These are phyloP conservation scores for Sarcophaga subvicina DNA, from an alignment of 2,888 invertebrate species.

Conservation along the genomic window DNA sequence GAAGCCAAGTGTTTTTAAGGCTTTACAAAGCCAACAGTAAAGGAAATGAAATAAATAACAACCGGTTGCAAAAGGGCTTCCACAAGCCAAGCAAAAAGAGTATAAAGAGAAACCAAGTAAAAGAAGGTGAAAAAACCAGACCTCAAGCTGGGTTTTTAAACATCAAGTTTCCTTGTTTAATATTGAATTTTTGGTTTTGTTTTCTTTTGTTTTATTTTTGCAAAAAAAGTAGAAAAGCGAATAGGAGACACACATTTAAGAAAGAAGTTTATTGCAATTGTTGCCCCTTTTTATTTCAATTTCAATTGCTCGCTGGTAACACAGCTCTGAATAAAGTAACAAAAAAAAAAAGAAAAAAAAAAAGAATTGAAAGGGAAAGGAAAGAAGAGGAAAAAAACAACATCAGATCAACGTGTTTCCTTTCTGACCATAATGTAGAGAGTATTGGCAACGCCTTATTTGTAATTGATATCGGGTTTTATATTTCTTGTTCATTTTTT, in stretches of 20 bases:
- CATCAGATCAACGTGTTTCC: slow-evolving; percentile 35
- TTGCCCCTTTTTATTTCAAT: too few species aligned
- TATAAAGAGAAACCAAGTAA: neutral
- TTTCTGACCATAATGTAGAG: slow-evolving; percentile 28
- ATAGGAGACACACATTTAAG: too few species aligned
- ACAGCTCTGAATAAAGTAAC: too few species aligned
- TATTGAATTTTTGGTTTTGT: slow-evolving; percentile 12
- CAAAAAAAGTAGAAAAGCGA: too few species aligned
- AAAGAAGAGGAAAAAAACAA: neutral
- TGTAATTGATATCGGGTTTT: slow-evolving; percentile 64
- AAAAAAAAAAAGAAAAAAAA: too few species aligned
- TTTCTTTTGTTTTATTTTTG: slow-evolving; percentile 4
- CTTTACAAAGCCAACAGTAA: neutral
- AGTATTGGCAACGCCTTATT: slow-evolving; percentile 66
- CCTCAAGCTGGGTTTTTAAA: slow-evolving; percentile 61
- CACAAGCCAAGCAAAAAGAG: neutral
- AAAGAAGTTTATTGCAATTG: too few species aligned
- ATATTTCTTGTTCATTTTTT: slow-evolving; percentile 10
- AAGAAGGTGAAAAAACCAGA: slow-evolving; percentile 14
- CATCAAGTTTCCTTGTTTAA: slow-evolving; percentile 55
- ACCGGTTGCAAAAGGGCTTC: slow-evolving; percentile 39
- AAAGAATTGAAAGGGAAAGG: too few species aligned
- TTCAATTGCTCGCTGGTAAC: too few species aligned
- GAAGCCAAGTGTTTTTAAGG: neutral
- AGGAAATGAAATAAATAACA: neutral